A percentile compares a stretch with the other conserved stretches of the same genome.
Evolutionary conservation across 2,797 vertebrate genomes (phyloP).

Genomic region (Pipistrellus pipistrellus): DNA sequence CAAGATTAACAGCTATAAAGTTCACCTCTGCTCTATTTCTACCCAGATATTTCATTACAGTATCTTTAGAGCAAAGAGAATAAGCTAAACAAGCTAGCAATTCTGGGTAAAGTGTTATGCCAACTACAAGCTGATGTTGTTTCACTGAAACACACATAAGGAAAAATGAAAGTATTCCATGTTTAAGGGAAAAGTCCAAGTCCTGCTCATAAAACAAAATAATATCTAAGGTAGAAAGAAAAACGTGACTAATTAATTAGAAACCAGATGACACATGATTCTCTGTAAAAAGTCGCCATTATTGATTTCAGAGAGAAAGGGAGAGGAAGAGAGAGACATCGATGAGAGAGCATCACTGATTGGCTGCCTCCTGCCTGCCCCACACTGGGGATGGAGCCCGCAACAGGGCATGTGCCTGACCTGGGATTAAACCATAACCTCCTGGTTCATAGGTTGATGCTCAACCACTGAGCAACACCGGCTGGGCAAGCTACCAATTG

Average conservation of each 20-base stretch:
- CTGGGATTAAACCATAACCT: too few species aligned
- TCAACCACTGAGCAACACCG: too few species aligned
- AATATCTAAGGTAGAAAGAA: neutral
- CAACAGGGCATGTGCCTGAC: too few species aligned
- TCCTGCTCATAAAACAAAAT: constrained; percentile 20
- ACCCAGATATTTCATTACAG: neutral
- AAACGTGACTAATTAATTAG: neutral
- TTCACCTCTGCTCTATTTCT: constrained; percentile 8
- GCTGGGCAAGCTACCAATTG: neutral
- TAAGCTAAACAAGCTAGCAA: neutral
- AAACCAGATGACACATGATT: neutral
- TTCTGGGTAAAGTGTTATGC: neutral
- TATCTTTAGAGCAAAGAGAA: constrained; percentile 17
- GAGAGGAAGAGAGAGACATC: too few species aligned
- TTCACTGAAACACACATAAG: neutral
- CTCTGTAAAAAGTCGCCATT: neutral
- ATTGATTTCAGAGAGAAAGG: too few species aligned
- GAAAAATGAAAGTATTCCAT: constrained; percentile 10
- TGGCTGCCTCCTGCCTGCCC: too few species aligned
- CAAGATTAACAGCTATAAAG: constrained; percentile 5
- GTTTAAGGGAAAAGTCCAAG: neutral
- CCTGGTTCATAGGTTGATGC: too few species aligned
- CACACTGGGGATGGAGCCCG: too few species aligned
- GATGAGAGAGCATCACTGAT: too few species aligned
- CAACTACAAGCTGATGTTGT: neutral